phyloP scores from a whole-genome alignment of 2,888 invertebrate species.

The Polymixis flavicincta region DNA sequence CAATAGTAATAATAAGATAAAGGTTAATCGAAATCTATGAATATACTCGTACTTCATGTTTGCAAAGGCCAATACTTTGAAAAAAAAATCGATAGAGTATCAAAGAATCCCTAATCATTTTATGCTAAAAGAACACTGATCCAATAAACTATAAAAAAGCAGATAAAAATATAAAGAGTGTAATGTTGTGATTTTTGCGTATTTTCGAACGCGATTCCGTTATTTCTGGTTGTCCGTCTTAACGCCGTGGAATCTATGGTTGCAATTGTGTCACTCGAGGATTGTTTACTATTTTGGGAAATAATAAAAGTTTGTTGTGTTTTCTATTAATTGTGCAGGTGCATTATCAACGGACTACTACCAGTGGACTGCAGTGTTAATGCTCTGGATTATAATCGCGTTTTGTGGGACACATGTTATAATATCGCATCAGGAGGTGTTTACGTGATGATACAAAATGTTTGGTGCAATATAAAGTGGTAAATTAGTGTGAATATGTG shows the following conservation, averaged over 20 bases:
- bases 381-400: constrained; percentile 50
- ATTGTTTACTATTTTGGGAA: constrained; percentile 89
- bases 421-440: constrained; percentile 79
- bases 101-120: not conserved
- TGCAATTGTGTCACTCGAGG: constrained; percentile 86
- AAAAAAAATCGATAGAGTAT: not conserved
- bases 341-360: constrained; percentile 55
- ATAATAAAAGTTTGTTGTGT: constrained; percentile 72
- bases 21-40: too few species aligned
- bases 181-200: constrained; percentile 64
- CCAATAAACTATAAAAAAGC: not conserved
- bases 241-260: constrained; percentile 89
- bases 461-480: constrained; percentile 75
- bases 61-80: too few species aligned
- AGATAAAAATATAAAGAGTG: not conserved
- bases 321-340: constrained; percentile 59
- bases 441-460: constrained; percentile 84
- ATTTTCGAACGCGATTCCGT: constrained; percentile 77
- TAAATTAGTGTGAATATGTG: constrained; percentile 71
- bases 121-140: not conserved
- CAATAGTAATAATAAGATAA: not conserved
- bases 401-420: constrained; percentile 60
- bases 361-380: constrained; percentile 64
- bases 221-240: constrained; percentile 86
- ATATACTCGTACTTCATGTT: not conserved